Conservation (phyloP, 2,113 vertebrate species). For the Sinosuthora webbiana region DNA sequence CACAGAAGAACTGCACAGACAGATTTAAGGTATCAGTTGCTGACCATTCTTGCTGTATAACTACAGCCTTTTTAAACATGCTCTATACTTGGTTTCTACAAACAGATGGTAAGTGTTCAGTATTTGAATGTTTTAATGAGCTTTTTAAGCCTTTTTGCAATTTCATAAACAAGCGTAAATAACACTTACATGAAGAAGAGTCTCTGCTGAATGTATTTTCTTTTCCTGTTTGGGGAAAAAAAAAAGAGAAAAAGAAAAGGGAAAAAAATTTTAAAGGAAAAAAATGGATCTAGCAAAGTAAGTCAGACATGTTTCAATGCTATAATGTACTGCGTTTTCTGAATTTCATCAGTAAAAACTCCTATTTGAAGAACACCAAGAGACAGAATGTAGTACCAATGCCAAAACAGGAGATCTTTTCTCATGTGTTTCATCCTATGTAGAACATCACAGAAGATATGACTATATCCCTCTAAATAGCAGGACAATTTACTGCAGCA, state of each 20-base stretch:
- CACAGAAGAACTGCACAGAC: background rate
- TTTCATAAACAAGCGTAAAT: slow-evolving; percentile 57
- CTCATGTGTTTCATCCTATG: background rate
- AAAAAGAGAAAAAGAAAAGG: background rate
- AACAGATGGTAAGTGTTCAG: slow-evolving; percentile 34
- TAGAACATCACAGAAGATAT: background rate
- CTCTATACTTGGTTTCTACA: slow-evolving; percentile 23
- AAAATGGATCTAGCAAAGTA: background rate
- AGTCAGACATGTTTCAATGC: background rate
- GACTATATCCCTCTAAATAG: background rate
- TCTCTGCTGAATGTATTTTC: slow-evolving; percentile 63
- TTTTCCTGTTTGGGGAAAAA: slow-evolving; percentile 46
- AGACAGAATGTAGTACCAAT: background rate
- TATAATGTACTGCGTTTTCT: background rate
- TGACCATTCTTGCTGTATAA: slow-evolving; percentile 22
- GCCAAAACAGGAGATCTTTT: background rate
- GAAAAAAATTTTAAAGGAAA: slow-evolving; percentile 29
- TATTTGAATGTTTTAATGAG: slow-evolving; percentile 8
- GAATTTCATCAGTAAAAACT: background rate
- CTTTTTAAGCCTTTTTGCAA: slow-evolving; percentile 25
- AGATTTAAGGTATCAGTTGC: background rate
- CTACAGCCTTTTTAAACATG: slow-evolving; percentile 22
- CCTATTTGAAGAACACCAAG: background rate
- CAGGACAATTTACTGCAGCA: background rate
- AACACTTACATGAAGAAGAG: slow-evolving; percentile 74